Evolutionary conservation across 2,888 invertebrate species (phyloP).

Genomic region (Tetanocera ferruginea): DNA sequence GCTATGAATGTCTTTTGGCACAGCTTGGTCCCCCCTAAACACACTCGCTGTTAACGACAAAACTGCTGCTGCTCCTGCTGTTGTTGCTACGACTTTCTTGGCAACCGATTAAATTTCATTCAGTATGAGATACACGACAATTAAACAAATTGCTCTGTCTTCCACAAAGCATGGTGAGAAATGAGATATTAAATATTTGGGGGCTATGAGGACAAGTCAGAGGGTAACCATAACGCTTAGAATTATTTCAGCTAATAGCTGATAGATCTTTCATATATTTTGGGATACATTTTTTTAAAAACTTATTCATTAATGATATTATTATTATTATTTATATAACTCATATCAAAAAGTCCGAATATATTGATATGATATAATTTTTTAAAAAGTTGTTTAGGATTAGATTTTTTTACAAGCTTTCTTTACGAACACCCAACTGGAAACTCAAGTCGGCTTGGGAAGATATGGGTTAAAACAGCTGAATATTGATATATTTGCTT

Average conservation of each 20-base stretch:
- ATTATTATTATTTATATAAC: no score
- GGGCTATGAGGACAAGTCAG: background rate
- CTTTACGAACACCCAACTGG: no score
- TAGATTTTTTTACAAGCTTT: no score
- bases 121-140: slow-evolving; percentile 15
- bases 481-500: background rate
- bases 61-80: background rate
- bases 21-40: background rate
- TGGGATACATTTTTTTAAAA: no score
- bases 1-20: background rate
- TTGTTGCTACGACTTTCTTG: background rate
- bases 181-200: background rate
- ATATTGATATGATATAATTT: no score
- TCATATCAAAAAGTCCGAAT: no score
- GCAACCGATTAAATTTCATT: slow-evolving; percentile 19
- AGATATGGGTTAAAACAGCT: no score
- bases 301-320: no score
- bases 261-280: no score
- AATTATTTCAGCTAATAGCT: background rate
- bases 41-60: no score
- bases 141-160: slow-evolving; percentile 21
- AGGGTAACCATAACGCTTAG: background rate
- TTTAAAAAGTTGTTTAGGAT: no score
- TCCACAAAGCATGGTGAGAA: background rate
- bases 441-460: no score